Conservation (phyloP, 1,140 invertebrate genomes). For the Elymnias hypermnestra region DNA sequence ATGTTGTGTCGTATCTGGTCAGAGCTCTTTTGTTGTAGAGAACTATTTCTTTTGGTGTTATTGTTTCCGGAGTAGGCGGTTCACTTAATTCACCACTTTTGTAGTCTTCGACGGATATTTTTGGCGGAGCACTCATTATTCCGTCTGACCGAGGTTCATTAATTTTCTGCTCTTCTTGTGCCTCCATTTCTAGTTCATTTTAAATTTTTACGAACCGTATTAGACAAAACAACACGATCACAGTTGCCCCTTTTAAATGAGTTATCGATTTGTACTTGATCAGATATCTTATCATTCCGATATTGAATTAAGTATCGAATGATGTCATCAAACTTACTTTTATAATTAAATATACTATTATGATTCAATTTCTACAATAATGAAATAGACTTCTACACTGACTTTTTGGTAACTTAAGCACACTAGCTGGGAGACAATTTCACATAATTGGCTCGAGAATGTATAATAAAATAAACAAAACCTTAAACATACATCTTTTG, state of each 20-base stretch:
- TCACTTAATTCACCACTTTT: not conserved
- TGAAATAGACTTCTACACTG: too few species aligned
- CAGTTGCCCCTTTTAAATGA: conserved; percentile 1
- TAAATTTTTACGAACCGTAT: not conserved
- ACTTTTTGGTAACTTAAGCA: too few species aligned
- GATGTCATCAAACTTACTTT: not conserved
- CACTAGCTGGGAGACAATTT: too few species aligned
- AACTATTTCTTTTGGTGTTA: not conserved
- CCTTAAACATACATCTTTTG: too few species aligned
- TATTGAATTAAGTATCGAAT: not conserved
- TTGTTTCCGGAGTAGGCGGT: not conserved
- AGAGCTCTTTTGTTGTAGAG: conserved; percentile 39
- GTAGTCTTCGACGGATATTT: not conserved
- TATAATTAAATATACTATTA: too few species aligned
- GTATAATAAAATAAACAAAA: too few species aligned
- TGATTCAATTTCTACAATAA: too few species aligned
- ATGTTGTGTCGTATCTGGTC: conserved; percentile 39
- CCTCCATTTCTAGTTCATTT: not conserved
- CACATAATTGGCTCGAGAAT: too few species aligned
- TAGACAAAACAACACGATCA: not conserved
- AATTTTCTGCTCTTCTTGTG: not conserved
- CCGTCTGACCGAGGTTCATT: not conserved
- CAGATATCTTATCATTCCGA: conserved; percentile 13
- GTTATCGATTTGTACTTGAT: conserved; percentile 5
- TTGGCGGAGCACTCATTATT: not conserved